Base-by-base conservation (phyloP, 2,888 invertebrate species). In the Cremastobaeus sp. region DNA sequence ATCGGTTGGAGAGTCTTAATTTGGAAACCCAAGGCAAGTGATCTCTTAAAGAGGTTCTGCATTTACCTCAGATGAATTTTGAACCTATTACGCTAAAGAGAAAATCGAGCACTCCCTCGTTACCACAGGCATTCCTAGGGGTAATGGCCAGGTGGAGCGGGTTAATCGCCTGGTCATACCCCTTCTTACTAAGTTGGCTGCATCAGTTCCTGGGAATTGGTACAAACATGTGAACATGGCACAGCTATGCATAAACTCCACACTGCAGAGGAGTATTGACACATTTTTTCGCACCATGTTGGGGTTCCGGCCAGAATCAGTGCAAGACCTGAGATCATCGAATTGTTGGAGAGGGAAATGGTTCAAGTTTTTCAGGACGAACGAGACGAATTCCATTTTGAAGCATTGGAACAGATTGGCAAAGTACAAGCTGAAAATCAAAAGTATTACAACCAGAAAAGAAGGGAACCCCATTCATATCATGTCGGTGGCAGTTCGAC, bases 101-200 rank as follows among this genome's bases (percentile, higher is more conserved):
- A n/a, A n/a, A n/a, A n/a, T n/a, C n/a, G n/a, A n/a, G n/a, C n/a
- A n/a, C n/a, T n/a, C n/a, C n/a, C n/a, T n/a, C n/a, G n/a, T n/a
- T n/a, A n/a, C n/a, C n/a, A n/a, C n/a, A n/a, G n/a, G n/a, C n/a
- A n/a, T n/a, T n/a, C n/a, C n/a, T n/a, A n/a, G n/a, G n/a, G n/a
- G n/a, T n/a, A n/a, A n/a, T n/a, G n/a, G n/a, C n/a, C n/a, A n/a
- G n/a, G n/a, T n/a, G n/a, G n/a, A n/a, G n/a, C n/a, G n/a, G n/a
- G n/a, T n/a, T n/a, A n/a, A n/a, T n/a, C n/a, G n/a, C n/a, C n/a
- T n/a, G n/a, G n/a, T n/a, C n/a, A n/a, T n/a, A n/a, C n/a, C n/a
- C n/a, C n/a, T n/a, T n/a, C 70, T 64, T 3, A 30, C 64, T 3
- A 55, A 54, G 3, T n/a, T 70, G 5, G 64, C 54, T 8, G 32